phyloP scores from a whole-genome alignment of 2,797 vertebrate genomes.

The Bradypodion ventrale region DNA sequence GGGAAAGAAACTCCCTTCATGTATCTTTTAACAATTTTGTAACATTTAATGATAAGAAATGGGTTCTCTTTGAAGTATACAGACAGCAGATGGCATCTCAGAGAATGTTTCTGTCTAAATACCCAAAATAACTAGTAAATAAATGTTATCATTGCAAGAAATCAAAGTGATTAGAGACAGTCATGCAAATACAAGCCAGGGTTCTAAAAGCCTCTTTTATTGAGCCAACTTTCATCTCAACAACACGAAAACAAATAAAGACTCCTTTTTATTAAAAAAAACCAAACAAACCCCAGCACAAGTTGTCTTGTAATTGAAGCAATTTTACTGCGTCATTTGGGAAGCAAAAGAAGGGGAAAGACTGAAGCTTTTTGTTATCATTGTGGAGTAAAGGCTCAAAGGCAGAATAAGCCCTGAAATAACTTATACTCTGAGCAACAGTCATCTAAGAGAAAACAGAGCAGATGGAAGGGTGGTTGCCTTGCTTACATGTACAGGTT shows the following conservation, averaged over 20 bases:
- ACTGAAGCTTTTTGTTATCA: slow-evolving; percentile 56
- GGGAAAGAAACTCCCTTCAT: slow-evolving; percentile 15
- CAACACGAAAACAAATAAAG: slow-evolving; percentile 64
- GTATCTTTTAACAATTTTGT: slow-evolving; percentile 21
- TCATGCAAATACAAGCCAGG: slow-evolving; percentile 31
- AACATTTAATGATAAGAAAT: background rate
- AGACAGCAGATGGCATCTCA: slow-evolving; percentile 48
- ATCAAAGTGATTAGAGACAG: slow-evolving; percentile 41
- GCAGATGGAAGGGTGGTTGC: slow-evolving; percentile 66
- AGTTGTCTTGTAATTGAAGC: slow-evolving; percentile 62
- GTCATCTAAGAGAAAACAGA: slow-evolving; percentile 60
- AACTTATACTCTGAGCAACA: slow-evolving; percentile 64
- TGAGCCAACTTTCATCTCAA: slow-evolving; percentile 52
- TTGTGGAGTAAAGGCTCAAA: slow-evolving; percentile 64
- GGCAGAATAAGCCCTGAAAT: slow-evolving; percentile 59
- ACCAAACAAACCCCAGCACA: too few relatives aligned
- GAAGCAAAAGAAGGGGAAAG: slow-evolving; percentile 62
- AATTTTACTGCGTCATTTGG: slow-evolving; percentile 59
- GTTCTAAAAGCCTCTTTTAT: slow-evolving; percentile 49
- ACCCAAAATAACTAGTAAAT: slow-evolving; percentile 65
- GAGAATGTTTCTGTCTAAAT: slow-evolving; percentile 45
- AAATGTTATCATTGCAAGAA: slow-evolving; percentile 60
- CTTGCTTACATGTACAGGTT: slow-evolving; percentile 61
- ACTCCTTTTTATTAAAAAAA: slow-evolving; percentile 70
- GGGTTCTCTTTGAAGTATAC: slow-evolving; percentile 15